Evolutionary conservation across 2,797 vertebrate genomes (phyloP), one percentile per base, ranked within the genome.

Genomic region (Chaetodon trifasciatus): DNA sequence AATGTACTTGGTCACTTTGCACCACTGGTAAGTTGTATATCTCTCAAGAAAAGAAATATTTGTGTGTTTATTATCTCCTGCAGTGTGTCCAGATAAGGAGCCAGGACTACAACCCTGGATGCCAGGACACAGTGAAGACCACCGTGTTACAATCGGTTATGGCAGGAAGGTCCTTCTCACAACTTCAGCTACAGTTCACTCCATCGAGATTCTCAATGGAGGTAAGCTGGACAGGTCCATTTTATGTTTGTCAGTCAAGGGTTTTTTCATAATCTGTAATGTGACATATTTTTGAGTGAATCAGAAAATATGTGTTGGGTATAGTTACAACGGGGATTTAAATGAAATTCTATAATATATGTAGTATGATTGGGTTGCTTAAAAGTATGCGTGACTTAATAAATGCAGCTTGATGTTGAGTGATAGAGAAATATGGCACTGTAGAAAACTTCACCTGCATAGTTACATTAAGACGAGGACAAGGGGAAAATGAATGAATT

Each of bases 151-250:
- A 37, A 97, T 99, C 13, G 86, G 94, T 19, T 89, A 73, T 0
- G 96, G 96, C 81, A 94, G 85, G 75, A 96, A 93, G 62, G 93
- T 99, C 23, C 94, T 99, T 37, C 97, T 99, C 24, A 93, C 94
- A 0, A 93, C 97, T 2, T 98, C 98, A 0, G 96, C 96, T 0
- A 99, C 98, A 0, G 96, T 99, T 46, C 96, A 98, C 89, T 99
- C 98, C 3, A 96, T 99, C 66, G 93, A 94, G 87, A 96, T 99
- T 89, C 92, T 93, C 4, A 89, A 93, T 0, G 96, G 98, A 94
- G 98, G 98, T 98, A 95, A 66, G 40, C 5, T 50, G 15, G 21
- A 44, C 19, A 50, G 3, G 67, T 46, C 19, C 16, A 35, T 49
- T 8, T 23, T 28, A 5, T 60, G 3, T 17, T 47, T 2, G 35